Evolutionary conservation across 1,140 invertebrate species (phyloP).

Genomic region (Danaus plexippus): DNA sequence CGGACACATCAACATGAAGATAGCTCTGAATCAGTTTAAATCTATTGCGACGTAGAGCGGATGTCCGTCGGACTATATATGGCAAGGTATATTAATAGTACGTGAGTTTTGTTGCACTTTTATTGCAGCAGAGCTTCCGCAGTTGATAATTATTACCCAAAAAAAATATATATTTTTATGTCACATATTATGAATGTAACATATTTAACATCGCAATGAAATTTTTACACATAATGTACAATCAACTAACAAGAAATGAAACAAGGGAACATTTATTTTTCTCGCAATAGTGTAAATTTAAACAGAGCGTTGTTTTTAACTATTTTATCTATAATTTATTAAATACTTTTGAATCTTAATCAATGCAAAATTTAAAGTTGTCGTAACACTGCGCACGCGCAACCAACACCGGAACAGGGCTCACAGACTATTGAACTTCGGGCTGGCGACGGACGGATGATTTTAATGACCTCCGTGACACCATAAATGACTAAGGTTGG

Average conservation of each 20-base stretch:
- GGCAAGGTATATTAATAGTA: slow-evolving; percentile 13
- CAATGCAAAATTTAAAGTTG: slow-evolving; percentile 1
- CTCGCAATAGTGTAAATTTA: too few relatives aligned
- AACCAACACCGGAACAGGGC: slow-evolving; percentile 47
- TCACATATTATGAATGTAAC: too few relatives aligned
- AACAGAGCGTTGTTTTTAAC: too few relatives aligned
- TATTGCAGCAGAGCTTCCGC: too few relatives aligned
- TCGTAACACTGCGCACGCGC: slow-evolving; percentile 18
- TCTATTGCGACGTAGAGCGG: slow-evolving; percentile 25
- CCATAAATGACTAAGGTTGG: neutral
- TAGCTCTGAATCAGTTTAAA: slow-evolving; percentile 30
- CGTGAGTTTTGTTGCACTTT: neutral
- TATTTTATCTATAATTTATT: too few relatives aligned
- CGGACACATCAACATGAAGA: slow-evolving; percentile 22
- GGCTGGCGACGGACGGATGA: slow-evolving; percentile 26
- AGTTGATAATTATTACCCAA: too few relatives aligned
- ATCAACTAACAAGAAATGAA: too few relatives aligned
- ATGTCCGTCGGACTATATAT: slow-evolving; percentile 27
- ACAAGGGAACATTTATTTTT: too few relatives aligned
- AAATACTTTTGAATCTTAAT: too few relatives aligned
- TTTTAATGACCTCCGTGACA: slow-evolving; percentile 25
- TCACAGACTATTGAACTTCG: slow-evolving; percentile 44
- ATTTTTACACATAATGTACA: too few relatives aligned
- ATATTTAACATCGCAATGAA: too few relatives aligned
- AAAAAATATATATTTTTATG: too few relatives aligned